Percentiles rank a stretch among this genome's conserved stretches.
Conservation (phyloP, 2,797 vertebrate genomes). For the Octomys mimax region DNA sequence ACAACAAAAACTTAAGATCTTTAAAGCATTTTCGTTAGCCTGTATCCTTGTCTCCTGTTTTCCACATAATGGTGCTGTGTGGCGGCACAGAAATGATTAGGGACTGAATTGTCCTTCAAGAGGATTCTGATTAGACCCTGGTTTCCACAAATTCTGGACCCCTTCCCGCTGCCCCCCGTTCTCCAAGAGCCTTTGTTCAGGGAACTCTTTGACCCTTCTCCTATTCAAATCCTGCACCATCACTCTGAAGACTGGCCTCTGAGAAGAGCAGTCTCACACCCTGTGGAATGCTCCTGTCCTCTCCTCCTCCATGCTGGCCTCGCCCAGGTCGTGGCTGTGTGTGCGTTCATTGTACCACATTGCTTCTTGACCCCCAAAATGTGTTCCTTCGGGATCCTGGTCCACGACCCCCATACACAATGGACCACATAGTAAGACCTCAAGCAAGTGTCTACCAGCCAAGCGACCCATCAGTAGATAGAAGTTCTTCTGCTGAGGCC, state of each 20-base stretch:
- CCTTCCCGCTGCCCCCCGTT: not conserved
- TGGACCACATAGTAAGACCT: not conserved
- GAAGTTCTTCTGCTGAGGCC: too few species aligned
- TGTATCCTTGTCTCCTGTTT: not conserved
- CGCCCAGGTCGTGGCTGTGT: fast-evolving
- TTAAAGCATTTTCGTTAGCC: not conserved
- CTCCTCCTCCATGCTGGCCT: not conserved
- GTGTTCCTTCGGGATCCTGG: not conserved
- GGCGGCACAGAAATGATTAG: not conserved
- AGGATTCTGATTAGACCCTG: not conserved
- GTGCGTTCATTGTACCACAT: too few species aligned
- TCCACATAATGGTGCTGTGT: not conserved
- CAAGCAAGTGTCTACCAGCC: too few species aligned
- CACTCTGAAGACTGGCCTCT: not conserved
- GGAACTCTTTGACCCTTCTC: not conserved
- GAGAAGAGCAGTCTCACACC: not conserved
- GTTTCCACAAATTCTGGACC: not conserved
- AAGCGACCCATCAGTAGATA: not conserved
- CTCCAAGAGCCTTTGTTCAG: not conserved
- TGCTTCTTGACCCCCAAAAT: too few species aligned
- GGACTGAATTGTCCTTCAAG: not conserved
- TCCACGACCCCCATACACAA: not conserved
- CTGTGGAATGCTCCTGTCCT: not conserved
- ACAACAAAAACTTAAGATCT: not conserved
- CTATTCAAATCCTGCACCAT: not conserved